Evolutionary conservation across 2,797 vertebrate species (phyloP).

Genomic region (Tapera naevia): DNA sequence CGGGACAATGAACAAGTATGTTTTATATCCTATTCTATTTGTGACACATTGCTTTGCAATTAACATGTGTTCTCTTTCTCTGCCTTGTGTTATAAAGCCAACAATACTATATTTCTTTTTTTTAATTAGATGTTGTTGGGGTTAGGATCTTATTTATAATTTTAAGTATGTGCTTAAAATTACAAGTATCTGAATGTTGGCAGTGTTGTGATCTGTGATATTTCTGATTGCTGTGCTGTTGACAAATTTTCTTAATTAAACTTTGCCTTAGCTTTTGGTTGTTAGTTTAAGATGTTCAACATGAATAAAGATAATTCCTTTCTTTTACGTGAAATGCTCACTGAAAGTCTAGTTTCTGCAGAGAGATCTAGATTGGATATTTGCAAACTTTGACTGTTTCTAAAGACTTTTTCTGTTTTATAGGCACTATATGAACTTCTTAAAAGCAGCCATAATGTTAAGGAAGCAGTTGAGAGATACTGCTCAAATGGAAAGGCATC

Average conservation of each 20-base stretch:
- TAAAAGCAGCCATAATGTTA: constrained; percentile 89
- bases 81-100: background rate
- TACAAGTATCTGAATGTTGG: background rate
- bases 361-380: background rate
- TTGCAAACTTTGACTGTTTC: background rate
- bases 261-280: background rate
- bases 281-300: background rate
- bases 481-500: constrained; percentile 85
- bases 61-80: background rate
- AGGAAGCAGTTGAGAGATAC: constrained; percentile 89
- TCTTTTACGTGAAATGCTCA: background rate
- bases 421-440: constrained; percentile 93
- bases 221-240: background rate
- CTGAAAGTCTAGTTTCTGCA: background rate
- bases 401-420: background rate
- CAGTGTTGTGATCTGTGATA: background rate
- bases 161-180: background rate
- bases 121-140: background rate
- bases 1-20: constrained; percentile 92
- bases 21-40: background rate
- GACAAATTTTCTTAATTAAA: background rate
- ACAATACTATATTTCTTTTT: background rate
- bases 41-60: background rate
- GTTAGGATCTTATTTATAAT: background rate
- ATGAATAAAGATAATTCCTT: background rate